Evolutionary conservation across 2,888 invertebrate species (phyloP), one percentile per base, ranked within the genome.

Genomic region (Coenonympha arcania): DNA sequence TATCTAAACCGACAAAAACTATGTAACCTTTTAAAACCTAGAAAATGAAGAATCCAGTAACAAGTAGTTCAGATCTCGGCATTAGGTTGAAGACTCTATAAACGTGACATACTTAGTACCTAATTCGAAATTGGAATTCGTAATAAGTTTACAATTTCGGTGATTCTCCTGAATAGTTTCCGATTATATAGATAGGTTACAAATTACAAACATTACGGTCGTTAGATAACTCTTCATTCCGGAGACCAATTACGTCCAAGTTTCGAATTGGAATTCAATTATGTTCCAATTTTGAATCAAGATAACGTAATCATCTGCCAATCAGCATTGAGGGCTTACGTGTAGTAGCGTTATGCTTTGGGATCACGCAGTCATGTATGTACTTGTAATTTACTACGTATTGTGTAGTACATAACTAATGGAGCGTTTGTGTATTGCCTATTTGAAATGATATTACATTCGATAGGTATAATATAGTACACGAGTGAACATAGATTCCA

Each of bases 231-330:
- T 55, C 57, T 53, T 57, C 30, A 55, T 54, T 51, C 45, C 33
- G 39, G 31, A 24, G 47, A 52, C 58, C 60, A 58, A 64, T 65
- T 62, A 58, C 50, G 54, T 40, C 50, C 63, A 56, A 62, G 61
- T 64, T 63, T 58, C 58, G 13, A 60, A 65, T 63, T 58, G 52
- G 55, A 60, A 60, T 62, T 65, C 58, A 60, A 63, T 64, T 61
- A 63, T 56, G 56, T 61, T 58, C 58, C 57, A 61, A 63, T 64
- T 64, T 57, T 54, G 52, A 62, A 60, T 57, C 55, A 48, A 59
- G 58, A 60, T 61, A 60, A 48, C 54, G 54, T 60, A 61, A 62
- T 63, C 58, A 61, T 55, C 50, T 55, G 54, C 57, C 62, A 64
- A 63, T 64, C 63, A 61, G 49, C 42, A 48, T 48, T 50, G 42